phyloP scores from a whole-genome alignment of 2,797 vertebrate species.

The Heterohyrax brucei region DNA sequence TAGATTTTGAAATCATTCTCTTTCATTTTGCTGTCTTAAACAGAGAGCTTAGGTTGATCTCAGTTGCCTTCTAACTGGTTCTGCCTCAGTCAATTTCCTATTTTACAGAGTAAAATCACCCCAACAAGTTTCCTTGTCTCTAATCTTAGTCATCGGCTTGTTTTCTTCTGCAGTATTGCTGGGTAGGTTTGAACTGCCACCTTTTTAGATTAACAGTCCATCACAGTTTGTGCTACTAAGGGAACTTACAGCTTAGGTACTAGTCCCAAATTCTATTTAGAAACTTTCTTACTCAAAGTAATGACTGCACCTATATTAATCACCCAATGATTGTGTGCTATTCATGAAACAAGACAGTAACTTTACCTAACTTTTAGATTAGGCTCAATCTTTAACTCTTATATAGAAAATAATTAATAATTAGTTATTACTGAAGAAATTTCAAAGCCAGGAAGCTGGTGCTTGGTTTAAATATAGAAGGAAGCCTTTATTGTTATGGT shows the following conservation, averaged over 20 bases:
- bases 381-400: not conserved
- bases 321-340: not conserved
- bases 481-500: not conserved
- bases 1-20: conserved; percentile 13
- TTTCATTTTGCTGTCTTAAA: not conserved
- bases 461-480: not conserved
- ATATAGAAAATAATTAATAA: not conserved
- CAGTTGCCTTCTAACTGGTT: not conserved
- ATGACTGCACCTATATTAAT: not conserved
- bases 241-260: not conserved
- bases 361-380: not conserved
- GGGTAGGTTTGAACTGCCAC: too few species aligned
- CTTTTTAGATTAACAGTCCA: too few species aligned
- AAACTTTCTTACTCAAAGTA: not conserved
- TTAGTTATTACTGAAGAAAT: not conserved
- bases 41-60: not conserved
- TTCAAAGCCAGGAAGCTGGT: not conserved
- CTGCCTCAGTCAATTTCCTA: not conserved
- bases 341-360: not conserved
- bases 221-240: too few species aligned
- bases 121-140: too few species aligned
- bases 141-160: too few species aligned
- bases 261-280: not conserved
- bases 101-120: too few species aligned
- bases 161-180: too few species aligned